Evolutionary conservation across 1,140 invertebrate species (phyloP), one percentile per base, ranked within the genome.

Genomic region (Drosophila nasuta): DNA sequence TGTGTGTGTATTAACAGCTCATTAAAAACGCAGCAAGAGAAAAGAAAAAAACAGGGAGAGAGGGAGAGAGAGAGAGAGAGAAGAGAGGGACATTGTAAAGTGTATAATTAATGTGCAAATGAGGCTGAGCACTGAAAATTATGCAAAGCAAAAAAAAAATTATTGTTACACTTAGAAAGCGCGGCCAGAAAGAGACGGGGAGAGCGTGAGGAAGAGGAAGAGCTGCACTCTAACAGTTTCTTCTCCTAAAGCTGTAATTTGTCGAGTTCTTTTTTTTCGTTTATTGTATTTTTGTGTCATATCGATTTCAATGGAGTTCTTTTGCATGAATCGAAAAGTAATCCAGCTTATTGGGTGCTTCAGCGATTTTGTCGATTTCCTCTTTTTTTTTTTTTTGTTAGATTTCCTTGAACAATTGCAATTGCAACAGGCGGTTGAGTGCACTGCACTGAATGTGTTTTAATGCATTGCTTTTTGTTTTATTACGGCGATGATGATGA

Each of bases 351-450:
- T 51, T 67, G 67, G 3, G 46, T 72, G 62, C 68, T 72, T 76
- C 35, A 74, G 49, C 62, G 48, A 64, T 71, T 75, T 75, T 46
- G 38, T 15, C 8, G 35, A 6, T 48, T 54, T 72, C 52, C 28
- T 2, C 10, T 15, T 33, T 64, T 48, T 57, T 52, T 57, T 57
- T 65, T 65, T 73, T 63, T 72, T 70, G 20, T 35, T 17, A 43
- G 33, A 65, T 66, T 41, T 48, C 33, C 33, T 33, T 33, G 33
- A 6, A 8, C 33, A 33, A 33, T 33, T 33, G 33, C 33, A 57
- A 88, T 89, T 75, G 57, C 70, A 89, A 85, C 85, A 88, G 88
- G 78, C 85, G 81, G 85, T 88, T 71, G 63, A 88, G 85, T 88
- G 85, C 77, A 63, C 62, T 64, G 43, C 41, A 25, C 20, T 4